A percentile compares a stretch with the other conserved stretches of the same genome.
phyloP scores from a whole-genome alignment of 2,797 vertebrate genomes.

The Sylvilagus floridanus region DNA sequence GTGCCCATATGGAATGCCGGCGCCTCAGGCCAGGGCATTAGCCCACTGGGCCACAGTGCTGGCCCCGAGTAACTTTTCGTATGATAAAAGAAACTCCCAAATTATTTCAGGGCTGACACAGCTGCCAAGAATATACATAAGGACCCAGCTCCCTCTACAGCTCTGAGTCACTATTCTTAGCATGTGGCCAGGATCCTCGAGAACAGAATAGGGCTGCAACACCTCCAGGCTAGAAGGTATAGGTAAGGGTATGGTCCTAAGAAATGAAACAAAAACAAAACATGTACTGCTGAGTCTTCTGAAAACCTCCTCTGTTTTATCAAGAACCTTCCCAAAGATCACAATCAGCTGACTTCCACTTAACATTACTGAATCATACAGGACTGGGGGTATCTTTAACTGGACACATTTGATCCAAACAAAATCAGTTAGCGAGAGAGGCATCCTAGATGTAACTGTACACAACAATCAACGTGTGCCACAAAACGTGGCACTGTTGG shows the following conservation, averaged over 20 bases:
- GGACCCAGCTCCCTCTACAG: background rate
- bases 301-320: background rate
- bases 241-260: background rate
- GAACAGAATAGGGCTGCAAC: background rate
- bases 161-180: background rate
- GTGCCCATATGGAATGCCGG: too few relatives aligned
- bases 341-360: background rate
- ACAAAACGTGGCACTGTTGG: background rate
- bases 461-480: background rate
- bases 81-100: background rate
- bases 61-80: background rate
- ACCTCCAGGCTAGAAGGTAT: background rate
- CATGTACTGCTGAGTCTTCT: background rate
- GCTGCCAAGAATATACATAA: slow-evolving; percentile 1
- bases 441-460: background rate
- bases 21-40: too few relatives aligned
- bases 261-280: background rate
- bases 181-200: background rate
- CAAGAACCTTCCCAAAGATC: background rate
- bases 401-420: background rate
- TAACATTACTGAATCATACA: background rate
- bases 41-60: too few relatives aligned
- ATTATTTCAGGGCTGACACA: background rate
- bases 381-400: background rate
- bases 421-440: background rate